Base-by-base conservation (phyloP, 92 coral and sea anemone genomes). In the Epizoanthus rinbou region DNA sequence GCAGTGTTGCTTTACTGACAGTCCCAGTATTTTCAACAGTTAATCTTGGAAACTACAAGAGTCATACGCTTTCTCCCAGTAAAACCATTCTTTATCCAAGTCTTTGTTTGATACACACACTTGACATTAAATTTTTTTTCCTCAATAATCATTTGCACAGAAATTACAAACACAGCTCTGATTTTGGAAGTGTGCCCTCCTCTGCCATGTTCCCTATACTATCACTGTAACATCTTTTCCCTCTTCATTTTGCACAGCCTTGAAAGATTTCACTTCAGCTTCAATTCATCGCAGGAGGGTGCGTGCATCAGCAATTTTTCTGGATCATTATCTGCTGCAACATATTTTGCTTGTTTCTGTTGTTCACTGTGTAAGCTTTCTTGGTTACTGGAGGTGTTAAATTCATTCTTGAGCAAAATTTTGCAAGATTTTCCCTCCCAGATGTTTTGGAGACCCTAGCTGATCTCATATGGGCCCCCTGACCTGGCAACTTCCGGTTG, bases 181-280 rank as follows among this genome's bases (percentile, higher is more conserved):
- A n/a, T n/a, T n/a, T n/a, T n/a, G n/a, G 60, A 57, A 57, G 60
- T 57, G 60, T 57, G 60, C 60, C 60, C 60, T 57, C 60, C 60
- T 57, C 60, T 57, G 60, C 60, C 60, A 57, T 57, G 60, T 57
- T 57, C 60, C 60, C 60, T 57, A 57, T 57, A 57, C 60, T 57
- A 57, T 57, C 60, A 57, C 60, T 57, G 60, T 57, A 57, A 57
- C 60, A 57, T 57, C 60, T 57, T 57, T 57, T 57, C 60, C 60
- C 60, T 57, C 60, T 57, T 57, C 60, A 57, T 57, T 0, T 57
- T 57, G 60, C 60, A 57, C 60, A 57, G 60, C 60, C 60, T 57
- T 57, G 60, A 57, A 57, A 57, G 60, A 1, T 57, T 57, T 57
- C 60, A 57, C 60, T 57, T 57, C 60, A 57, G 60, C 60, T 57